Percentiles rank a stretch among this genome's conserved stretches.
These are phyloP conservation scores for Aricia artaxerxes DNA, from an alignment of 2,888 invertebrate species.

Conservation along the genomic window DNA sequence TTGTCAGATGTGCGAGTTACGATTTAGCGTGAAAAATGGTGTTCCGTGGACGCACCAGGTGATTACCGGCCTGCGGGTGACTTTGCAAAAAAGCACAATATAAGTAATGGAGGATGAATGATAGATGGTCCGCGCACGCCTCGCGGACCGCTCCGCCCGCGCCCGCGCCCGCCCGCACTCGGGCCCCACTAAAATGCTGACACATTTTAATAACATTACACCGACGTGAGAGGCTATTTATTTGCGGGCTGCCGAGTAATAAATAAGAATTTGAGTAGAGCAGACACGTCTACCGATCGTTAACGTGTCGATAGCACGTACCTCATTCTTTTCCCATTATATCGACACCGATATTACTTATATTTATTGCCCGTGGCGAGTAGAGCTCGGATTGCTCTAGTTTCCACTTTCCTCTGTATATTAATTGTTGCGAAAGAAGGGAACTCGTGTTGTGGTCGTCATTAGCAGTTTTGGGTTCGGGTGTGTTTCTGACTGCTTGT, in stretches of 20 bases:
- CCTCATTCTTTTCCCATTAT: conserved; percentile 68
- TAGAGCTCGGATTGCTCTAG: conserved; percentile 4
- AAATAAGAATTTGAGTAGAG: conserved; percentile 74
- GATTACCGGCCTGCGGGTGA: conserved; percentile 80
- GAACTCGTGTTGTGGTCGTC: conserved; percentile 13
- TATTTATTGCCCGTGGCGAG: conserved; percentile 42
- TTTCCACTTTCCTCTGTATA: conserved; percentile 27
- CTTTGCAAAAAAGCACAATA: conserved; percentile 80
- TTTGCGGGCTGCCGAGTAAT: conserved; percentile 71
- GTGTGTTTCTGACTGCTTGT: conserved; percentile 64
- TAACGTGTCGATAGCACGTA: conserved; percentile 65
- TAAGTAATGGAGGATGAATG: conserved; percentile 81
- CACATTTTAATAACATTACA: conserved; percentile 80
- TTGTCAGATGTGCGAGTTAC: conserved; percentile 77
- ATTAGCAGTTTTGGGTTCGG: conserved; percentile 38
- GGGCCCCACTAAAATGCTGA: conserved; percentile 72
- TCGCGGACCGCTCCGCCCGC: conserved; percentile 49
- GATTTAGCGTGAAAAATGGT: conserved; percentile 79
- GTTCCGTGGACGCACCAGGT: conserved; percentile 76
- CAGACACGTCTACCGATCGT: conserved; percentile 68
- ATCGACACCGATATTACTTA: conserved; percentile 45
- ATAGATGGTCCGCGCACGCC: conserved; percentile 66
- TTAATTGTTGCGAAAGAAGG: conserved; percentile 32
- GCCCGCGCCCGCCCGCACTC: conserved; percentile 52
- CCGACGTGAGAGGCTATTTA: conserved; percentile 75